Conservation (phyloP, 2,113 vertebrate genomes). For the Malurus melanocephalus region DNA sequence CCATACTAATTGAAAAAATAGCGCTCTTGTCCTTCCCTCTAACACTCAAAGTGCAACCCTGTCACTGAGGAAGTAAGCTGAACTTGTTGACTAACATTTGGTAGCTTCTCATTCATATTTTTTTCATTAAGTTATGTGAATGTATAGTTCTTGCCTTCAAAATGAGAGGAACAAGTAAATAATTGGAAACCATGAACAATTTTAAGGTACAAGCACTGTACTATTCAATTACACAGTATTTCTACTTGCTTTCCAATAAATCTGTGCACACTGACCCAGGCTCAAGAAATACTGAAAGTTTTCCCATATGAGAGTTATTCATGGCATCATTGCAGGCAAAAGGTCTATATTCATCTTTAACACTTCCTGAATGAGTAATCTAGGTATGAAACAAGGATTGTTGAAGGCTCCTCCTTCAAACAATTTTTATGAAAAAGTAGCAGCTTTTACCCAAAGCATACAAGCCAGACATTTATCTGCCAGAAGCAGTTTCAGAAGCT, state of each 20-base stretch:
- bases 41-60: not conserved
- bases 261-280: not conserved
- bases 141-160: not conserved
- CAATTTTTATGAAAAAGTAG: not conserved
- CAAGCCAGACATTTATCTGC: not conserved
- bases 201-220: not conserved
- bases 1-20: not conserved
- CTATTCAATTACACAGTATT: not conserved
- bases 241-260: not conserved
- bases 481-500: slow-evolving; percentile 12
- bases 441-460: not conserved
- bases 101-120: not conserved
- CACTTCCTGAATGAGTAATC: not conserved
- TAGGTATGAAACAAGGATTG: not conserved
- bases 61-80: not conserved
- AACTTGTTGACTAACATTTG: not conserved
- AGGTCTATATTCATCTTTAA: not conserved
- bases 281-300: not conserved
- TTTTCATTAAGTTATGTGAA: not conserved
- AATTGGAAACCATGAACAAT: not conserved
- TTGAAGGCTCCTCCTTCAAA: not conserved
- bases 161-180: not conserved
- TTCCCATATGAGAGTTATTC: slow-evolving; percentile 11
- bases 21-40: not conserved
- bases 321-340: not conserved